Evolutionary conservation across 2,888 invertebrate species (phyloP).

Genomic region (Drosophila antonietae): DNA sequence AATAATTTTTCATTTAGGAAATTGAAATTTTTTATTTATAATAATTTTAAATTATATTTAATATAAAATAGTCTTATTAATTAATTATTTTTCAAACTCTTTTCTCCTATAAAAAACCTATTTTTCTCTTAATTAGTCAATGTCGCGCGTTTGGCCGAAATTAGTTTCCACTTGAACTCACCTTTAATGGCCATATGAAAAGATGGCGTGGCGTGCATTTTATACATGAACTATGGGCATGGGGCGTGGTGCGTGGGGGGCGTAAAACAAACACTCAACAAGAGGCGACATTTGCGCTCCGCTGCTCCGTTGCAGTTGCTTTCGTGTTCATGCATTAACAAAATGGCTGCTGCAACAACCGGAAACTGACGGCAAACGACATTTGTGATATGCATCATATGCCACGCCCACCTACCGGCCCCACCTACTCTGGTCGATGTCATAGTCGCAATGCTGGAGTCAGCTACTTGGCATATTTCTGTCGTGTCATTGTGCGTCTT

Average conservation of each 20-base stretch:
- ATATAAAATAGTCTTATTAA: too few species aligned
- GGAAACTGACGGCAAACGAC: slow-evolving; percentile 81
- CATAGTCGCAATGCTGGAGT: slow-evolving; percentile 48
- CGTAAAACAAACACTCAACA: slow-evolving; percentile 38
- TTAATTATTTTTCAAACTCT: too few species aligned
- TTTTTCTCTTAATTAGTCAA: not conserved
- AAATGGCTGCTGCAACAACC: slow-evolving; percentile 79
- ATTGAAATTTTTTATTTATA: too few species aligned
- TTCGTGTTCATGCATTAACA: slow-evolving; percentile 79
- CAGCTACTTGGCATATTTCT: slow-evolving; percentile 79
- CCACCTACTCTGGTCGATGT: slow-evolving; percentile 24
- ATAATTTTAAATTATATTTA: too few species aligned
- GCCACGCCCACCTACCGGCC: slow-evolving; percentile 24
- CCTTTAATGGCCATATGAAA: slow-evolving; percentile 6
- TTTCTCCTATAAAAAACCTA: too few species aligned
- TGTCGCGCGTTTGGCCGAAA: slow-evolving; percentile 32
- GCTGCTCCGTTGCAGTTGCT: slow-evolving; percentile 53
- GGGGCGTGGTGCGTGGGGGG: slow-evolving; percentile 4
- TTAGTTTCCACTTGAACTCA: slow-evolving; percentile 65
- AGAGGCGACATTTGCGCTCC: slow-evolving; percentile 39
- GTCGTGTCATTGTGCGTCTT: slow-evolving; percentile 76
- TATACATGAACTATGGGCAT: not conserved
- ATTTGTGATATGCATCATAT: slow-evolving; percentile 80
- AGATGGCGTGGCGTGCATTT: slow-evolving; percentile 1
- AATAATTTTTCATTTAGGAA: too few species aligned